Conservation (phyloP, 2,113 vertebrate genomes). For the Perca fluviatilis region DNA sequence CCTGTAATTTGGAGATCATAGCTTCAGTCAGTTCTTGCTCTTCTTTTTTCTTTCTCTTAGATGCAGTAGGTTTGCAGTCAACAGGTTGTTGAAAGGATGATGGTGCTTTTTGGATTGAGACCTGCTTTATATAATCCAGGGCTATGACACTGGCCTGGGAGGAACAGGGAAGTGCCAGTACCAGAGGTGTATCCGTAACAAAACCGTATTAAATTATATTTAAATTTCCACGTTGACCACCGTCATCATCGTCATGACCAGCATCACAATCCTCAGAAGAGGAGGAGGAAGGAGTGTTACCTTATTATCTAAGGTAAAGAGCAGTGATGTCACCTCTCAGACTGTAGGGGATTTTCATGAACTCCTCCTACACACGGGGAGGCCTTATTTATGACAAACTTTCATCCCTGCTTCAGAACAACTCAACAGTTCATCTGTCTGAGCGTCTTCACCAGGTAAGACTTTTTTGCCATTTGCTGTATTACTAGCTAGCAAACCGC, state of each 20-base stretch:
- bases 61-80: constrained; percentile 20
- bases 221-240: constrained; percentile 33
- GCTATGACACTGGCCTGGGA: neutral
- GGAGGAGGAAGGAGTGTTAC: neutral
- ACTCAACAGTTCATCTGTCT: constrained; percentile 28
- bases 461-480: constrained; percentile 3
- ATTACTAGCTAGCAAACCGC: neutral
- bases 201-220: constrained; percentile 5
- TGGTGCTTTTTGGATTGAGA: constrained; percentile 48
- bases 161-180: constrained; percentile 37
- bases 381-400: constrained; percentile 63
- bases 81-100: constrained; percentile 35
- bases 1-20: constrained; percentile 80
- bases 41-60: constrained; percentile 20
- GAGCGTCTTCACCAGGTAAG: constrained; percentile 73
- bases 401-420: constrained; percentile 37
- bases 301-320: neutral
- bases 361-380: constrained; percentile 70
- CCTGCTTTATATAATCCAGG: constrained; percentile 73
- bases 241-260: no score
- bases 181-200: constrained; percentile 1
- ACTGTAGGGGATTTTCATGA: constrained; percentile 26
- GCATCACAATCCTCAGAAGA: neutral
- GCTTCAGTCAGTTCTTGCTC: constrained; percentile 27
- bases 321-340: constrained; percentile 56